Evolutionary conservation across 2,113 vertebrate species (phyloP).

Genomic region (Phalacrocorax brasilianus): DNA sequence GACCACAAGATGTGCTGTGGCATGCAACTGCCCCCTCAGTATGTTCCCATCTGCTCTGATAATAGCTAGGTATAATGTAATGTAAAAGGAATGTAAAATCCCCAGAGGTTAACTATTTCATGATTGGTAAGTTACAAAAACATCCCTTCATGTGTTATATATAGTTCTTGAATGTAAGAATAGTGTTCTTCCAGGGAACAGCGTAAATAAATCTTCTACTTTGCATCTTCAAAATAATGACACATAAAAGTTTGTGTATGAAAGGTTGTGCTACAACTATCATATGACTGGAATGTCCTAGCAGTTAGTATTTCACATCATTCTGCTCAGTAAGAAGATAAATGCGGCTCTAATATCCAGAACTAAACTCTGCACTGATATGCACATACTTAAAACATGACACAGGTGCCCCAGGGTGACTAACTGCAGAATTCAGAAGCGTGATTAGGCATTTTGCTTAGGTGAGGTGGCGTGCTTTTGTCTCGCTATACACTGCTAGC

Average conservation of each 20-base stretch:
- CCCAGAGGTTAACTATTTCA: neutral
- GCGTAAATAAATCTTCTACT: neutral
- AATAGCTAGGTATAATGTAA: neutral
- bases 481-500: neutral
- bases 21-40: neutral
- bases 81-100: neutral
- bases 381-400: neutral
- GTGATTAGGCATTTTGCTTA: neutral
- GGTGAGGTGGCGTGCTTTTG: rapidly evolving
- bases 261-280: neutral
- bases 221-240: neutral
- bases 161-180: neutral
- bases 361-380: neutral
- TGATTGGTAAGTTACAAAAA: neutral
- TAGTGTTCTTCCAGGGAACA: neutral
- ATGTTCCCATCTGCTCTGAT: neutral
- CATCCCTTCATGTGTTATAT: neutral
- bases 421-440: neutral
- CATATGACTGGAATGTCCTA: neutral
- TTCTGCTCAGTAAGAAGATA: neutral
- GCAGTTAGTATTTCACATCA: neutral
- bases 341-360: neutral
- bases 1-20: neutral
- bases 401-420: neutral
- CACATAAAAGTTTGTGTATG: neutral